Conservation (phyloP, 2,113 vertebrate species). For the Microtus oregoni region DNA sequence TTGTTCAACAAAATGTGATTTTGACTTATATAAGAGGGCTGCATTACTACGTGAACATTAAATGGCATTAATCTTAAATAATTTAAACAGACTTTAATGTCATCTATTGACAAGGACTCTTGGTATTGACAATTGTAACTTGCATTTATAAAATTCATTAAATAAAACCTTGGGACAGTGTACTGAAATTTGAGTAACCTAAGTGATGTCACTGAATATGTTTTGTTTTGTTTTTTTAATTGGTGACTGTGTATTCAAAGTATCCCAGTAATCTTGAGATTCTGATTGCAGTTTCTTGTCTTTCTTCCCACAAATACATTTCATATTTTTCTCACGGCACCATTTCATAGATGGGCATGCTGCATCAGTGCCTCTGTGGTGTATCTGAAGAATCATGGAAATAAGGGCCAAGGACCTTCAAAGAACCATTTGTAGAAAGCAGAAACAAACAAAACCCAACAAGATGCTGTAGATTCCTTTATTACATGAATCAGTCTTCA, state of each 20-base stretch:
- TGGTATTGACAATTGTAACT: constrained; percentile 52
- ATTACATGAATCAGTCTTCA: not conserved
- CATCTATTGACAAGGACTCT: not conserved
- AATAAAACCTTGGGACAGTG: not conserved
- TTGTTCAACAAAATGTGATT: constrained; percentile 47
- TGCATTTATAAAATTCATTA: not conserved
- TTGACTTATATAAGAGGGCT: constrained; percentile 40
- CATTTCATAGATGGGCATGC: not conserved
- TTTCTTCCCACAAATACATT: constrained; percentile 9
- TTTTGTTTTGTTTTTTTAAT: not conserved
- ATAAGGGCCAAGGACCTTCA: not conserved
- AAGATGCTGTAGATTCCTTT: not conserved
- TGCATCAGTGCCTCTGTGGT: not conserved
- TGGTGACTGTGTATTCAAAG: not conserved
- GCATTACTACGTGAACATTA: not conserved
- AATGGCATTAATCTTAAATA: constrained; percentile 53
- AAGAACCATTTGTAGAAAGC: not conserved
- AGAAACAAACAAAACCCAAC: not conserved
- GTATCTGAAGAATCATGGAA: not conserved
- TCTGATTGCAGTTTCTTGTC: not conserved
- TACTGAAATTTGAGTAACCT: not conserved
- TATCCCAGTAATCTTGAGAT: not conserved
- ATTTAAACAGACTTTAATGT: constrained; percentile 15
- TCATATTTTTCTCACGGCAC: not conserved
- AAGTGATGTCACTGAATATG: not conserved